Conservation (phyloP, 1,140 invertebrate genomes). For the Brachystomella parvula region DNA sequence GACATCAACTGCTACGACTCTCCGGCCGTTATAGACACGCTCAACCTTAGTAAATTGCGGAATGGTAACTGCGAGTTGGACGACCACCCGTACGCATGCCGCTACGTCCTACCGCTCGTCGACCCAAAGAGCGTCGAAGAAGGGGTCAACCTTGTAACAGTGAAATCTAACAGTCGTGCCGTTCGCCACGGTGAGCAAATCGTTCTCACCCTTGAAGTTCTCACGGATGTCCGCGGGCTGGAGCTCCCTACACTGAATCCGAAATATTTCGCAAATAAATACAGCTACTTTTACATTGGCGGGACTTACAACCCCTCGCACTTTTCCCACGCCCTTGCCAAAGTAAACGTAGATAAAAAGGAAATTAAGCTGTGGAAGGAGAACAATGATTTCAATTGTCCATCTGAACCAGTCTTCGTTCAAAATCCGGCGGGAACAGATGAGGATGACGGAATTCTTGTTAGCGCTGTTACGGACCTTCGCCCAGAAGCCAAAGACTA, state of each 20-base stretch:
- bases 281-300: slow-evolving; percentile 19
- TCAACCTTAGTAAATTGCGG: neutral
- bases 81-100: slow-evolving; percentile 10
- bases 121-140: slow-evolving; percentile 15
- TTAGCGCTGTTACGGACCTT: slow-evolving; percentile 25
- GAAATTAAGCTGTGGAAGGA: slow-evolving; percentile 17
- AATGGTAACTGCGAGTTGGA: slow-evolving; percentile 39
- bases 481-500: slow-evolving; percentile 39
- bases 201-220: slow-evolving; percentile 13
- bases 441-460: slow-evolving; percentile 27
- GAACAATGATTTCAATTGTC: slow-evolving; percentile 30
- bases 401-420: slow-evolving; percentile 35
- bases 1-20: neutral
- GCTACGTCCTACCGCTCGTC: slow-evolving; percentile 23
- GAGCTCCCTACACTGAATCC: slow-evolving; percentile 24
- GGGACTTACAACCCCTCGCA: slow-evolving; percentile 22
- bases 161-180: slow-evolving; percentile 4
- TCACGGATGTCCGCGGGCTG: slow-evolving; percentile 16
- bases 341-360: slow-evolving; percentile 18
- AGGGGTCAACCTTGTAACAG: neutral
- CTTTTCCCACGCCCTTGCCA: slow-evolving; percentile 23
- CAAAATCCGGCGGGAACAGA: slow-evolving; percentile 17
- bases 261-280: slow-evolving; percentile 14
- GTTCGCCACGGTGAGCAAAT: slow-evolving; percentile 25
- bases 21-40: slow-evolving; percentile 27